Percentiles rank a stretch among this genome's conserved stretches.
These are phyloP conservation scores for Dasysyrphus tricinctus DNA, from an alignment of 2,888 invertebrate genomes.

Conservation along the genomic window DNA sequence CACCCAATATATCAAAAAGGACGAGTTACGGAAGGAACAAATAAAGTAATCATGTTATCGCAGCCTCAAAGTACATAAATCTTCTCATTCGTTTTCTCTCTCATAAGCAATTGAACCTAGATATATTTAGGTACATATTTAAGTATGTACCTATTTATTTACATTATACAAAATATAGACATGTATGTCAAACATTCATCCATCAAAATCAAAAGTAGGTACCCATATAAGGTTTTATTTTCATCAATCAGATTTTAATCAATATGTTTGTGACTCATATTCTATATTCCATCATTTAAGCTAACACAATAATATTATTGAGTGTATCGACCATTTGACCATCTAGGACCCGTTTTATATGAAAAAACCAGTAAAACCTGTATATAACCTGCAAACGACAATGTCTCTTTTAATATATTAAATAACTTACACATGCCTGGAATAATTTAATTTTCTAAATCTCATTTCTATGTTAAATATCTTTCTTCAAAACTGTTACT, in stretches of 20 bases:
- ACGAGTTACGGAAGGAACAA: no score
- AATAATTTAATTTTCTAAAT: slow-evolving; percentile 10
- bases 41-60: no score
- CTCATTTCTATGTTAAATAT: slow-evolving; percentile 6
- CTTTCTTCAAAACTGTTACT: not conserved
- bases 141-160: no score
- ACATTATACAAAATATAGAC: no score
- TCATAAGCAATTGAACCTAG: no score
- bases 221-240: not conserved
- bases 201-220: no score
- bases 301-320: not conserved
- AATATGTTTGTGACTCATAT: not conserved
- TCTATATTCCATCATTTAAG: not conserved
- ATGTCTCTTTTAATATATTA: not conserved
- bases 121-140: no score
- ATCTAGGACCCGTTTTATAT: not conserved
- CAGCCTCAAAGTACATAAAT: no score
- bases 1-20: no score
- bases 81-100: no score
- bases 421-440: not conserved
- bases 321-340: not conserved
- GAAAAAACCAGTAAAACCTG: slow-evolving; percentile 6
- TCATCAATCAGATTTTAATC: not conserved
- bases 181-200: not conserved
- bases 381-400: not conserved